Evolutionary conservation across 1,140 invertebrate species (phyloP).

Genomic region (Zaprionus davidi): DNA sequence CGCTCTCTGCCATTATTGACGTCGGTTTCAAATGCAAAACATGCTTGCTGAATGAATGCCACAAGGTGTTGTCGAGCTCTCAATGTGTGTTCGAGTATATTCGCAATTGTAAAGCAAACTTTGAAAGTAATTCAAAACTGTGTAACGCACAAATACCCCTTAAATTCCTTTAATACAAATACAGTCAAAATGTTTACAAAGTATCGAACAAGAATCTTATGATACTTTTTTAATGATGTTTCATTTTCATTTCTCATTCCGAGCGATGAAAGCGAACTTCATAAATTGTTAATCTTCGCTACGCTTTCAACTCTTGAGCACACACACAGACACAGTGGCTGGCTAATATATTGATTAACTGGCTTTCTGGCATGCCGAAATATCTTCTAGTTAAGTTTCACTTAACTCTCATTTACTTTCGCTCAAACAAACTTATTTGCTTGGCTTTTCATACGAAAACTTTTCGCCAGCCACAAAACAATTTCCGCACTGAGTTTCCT

Average conservation of each 20-base stretch:
- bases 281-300: slow-evolving; percentile 1
- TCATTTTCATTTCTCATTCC: not conserved
- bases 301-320: not conserved
- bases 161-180: not conserved
- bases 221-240: not conserved
- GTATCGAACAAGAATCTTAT: not conserved
- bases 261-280: not conserved
- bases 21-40: slow-evolving; percentile 13
- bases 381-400: slow-evolving; percentile 55
- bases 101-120: not conserved
- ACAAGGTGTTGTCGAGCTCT: slow-evolving; percentile 32
- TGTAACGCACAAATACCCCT: not conserved
- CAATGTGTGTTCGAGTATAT: slow-evolving; percentile 11
- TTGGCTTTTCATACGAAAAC: slow-evolving; percentile 72
- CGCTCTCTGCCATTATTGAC: slow-evolving; percentile 22
- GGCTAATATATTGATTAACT: slow-evolving; percentile 68
- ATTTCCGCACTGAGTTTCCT: slow-evolving; percentile 61
- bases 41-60: slow-evolving; percentile 1
- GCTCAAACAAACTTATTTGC: slow-evolving; percentile 69
- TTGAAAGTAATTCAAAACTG: not conserved
- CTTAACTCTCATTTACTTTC: slow-evolving; percentile 76
- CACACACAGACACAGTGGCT: not conserved
- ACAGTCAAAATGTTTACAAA: not conserved
- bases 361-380: slow-evolving; percentile 23
- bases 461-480: slow-evolving; percentile 77